Base-by-base conservation (phyloP, 2,113 vertebrate species). In the Nothocercus julius region DNA sequence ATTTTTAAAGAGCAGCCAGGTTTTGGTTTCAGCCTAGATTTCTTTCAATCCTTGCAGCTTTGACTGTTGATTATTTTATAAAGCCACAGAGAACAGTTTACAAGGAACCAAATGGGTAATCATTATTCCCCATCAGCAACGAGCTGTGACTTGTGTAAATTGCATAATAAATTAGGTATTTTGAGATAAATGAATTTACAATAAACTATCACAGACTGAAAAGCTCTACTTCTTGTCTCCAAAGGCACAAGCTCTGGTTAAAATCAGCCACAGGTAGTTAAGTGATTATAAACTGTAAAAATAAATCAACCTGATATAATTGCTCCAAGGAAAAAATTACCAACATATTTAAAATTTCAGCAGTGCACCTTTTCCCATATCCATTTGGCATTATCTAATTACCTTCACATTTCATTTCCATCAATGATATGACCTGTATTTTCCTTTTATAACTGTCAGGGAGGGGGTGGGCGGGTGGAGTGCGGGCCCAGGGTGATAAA, bases 401-500 rank as follows among this genome's bases (percentile, higher is more conserved):
- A 98, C 98, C 98, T 98, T 98, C 98, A 98, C 98, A 98, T 99
- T 99, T 98, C 98, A 98, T 98, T 98, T 98, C 98, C 98, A 99
- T 99, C 98, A 98, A 98, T 96, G 96, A 97, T 97, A 97, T 98
- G 98, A 98, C 99, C 98, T 98, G 98, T 96, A 98, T 99, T 98
- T 98, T 96, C 96, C 98, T 98, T 97, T 90, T 92, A 97, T 95
- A 97, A 98, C 97, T 96, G 97, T 96, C 92, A 79, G 97, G 97
- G 98, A 98, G 93, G 96, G 97, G 97, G 97, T 45, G 96, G 96
- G 97, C 97, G 97, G 97, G 97, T 92, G 96, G 97, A 98, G 97
- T 96, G 96, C 96, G 97, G 97, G 97, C 96, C 95, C 83, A 94
- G 77, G 87, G 98, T 96, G 97, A 99, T 99, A 98, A 99, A 99